phyloP scores from a whole-genome alignment of 2,888 invertebrate species.

The Machimus rusticus region DNA sequence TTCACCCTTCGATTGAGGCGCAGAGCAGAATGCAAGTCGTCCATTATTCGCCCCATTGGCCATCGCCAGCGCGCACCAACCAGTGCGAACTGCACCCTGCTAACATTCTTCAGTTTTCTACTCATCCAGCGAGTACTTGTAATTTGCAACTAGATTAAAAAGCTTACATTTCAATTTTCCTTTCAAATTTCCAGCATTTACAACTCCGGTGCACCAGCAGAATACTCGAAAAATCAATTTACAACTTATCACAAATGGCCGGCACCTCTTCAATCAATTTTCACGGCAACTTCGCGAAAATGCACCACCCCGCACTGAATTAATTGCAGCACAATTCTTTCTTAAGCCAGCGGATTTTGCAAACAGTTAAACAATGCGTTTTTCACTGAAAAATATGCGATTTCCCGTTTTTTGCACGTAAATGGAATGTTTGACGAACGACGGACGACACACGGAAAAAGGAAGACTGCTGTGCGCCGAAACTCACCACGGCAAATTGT shows the following conservation, averaged over 20 bases:
- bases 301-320: neutral
- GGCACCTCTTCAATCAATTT: neutral
- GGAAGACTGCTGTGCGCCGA: neutral
- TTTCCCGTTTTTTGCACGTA: neutral
- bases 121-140: neutral
- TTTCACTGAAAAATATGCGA: neutral
- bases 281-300: neutral
- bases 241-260: neutral
- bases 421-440: neutral
- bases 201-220: neutral
- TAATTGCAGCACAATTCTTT: neutral
- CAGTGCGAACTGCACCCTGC: neutral
- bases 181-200: neutral
- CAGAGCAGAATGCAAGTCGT: neutral
- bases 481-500: neutral
- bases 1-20: neutral
- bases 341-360: neutral
- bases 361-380: neutral
- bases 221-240: neutral
- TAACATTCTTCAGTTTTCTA: neutral
- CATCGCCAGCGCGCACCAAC: neutral
- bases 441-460: neutral
- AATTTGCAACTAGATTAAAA: neutral
- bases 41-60: neutral
- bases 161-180: neutral